Evolutionary conservation across 1,140 invertebrate genomes (phyloP).

Genomic region (Melipona quadrifasciata): DNA sequence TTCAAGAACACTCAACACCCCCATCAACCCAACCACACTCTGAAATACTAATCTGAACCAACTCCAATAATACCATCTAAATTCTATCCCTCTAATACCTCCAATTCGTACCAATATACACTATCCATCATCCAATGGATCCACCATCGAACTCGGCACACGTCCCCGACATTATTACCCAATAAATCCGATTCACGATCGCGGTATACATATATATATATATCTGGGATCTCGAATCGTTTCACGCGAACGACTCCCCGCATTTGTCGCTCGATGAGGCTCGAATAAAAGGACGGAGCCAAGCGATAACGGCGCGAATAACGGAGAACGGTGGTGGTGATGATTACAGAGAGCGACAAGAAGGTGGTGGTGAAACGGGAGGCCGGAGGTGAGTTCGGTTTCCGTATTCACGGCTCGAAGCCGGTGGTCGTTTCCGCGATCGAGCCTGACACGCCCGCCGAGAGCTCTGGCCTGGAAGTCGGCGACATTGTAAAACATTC

Average conservation of each 20-base stretch:
- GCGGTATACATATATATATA: no score
- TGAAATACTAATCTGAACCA: background rate
- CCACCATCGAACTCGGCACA: background rate
- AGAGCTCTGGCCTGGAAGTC: slow-evolving; percentile 94
- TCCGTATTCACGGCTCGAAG: slow-evolving; percentile 96
- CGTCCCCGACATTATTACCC: background rate
- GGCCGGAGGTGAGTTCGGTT: slow-evolving; percentile 94
- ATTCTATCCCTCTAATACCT: background rate
- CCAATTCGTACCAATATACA: no score
- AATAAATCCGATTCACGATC: background rate
- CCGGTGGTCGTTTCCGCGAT: slow-evolving; percentile 97
- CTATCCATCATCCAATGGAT: background rate
- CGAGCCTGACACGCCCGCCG: slow-evolving; percentile 94
- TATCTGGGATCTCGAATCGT: background rate
- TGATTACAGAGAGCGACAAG: slow-evolving; percentile 91
- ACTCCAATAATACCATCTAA: background rate
- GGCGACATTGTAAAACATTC: slow-evolving; percentile 98
- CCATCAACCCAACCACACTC: background rate
- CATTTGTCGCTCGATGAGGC: background rate
- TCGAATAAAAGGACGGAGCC: background rate
- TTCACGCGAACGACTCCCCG: background rate
- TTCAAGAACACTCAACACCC: background rate
- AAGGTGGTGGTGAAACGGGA: slow-evolving; percentile 90
- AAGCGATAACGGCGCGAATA: background rate
- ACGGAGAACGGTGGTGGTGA: slow-evolving; percentile 20